Conservation (phyloP, 2,797 vertebrate species). For the Luscinia megarhynchos region DNA sequence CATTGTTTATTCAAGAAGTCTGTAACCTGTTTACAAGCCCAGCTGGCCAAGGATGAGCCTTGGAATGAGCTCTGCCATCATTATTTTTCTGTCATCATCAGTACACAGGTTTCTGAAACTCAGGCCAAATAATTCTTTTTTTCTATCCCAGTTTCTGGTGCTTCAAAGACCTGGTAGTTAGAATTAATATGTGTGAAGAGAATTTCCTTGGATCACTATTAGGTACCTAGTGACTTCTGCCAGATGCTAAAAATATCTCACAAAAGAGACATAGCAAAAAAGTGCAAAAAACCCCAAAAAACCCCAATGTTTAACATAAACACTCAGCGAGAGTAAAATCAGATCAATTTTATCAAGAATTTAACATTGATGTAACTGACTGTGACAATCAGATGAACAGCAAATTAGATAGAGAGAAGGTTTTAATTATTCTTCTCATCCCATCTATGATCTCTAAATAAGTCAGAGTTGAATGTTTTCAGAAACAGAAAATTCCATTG, state of each 20-base stretch:
- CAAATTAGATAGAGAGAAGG: neutral
- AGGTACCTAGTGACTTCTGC: neutral
- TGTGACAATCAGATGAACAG: neutral
- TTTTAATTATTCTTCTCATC: neutral
- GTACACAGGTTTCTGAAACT: neutral
- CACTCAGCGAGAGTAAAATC: neutral
- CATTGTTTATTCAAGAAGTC: conserved; percentile 6
- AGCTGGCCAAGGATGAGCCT: conserved; percentile 34
- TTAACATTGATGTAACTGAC: neutral
- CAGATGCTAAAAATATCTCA: neutral
- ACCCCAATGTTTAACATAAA: neutral
- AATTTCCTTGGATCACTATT: neutral
- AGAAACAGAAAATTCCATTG: neutral
- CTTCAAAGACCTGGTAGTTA: neutral
- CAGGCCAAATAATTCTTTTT: neutral
- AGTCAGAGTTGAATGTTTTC: neutral
- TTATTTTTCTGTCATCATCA: neutral
- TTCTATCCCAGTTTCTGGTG: neutral
- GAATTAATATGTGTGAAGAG: neutral
- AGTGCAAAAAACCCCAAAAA: neutral
- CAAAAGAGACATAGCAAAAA: neutral
- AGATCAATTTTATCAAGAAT: neutral
- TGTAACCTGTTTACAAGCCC: conserved; percentile 38
- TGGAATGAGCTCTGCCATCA: neutral
- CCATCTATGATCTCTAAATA: neutral